Evolutionary conservation across 2,888 invertebrate species (phyloP).

Genomic region (Eilema sororculum): DNA sequence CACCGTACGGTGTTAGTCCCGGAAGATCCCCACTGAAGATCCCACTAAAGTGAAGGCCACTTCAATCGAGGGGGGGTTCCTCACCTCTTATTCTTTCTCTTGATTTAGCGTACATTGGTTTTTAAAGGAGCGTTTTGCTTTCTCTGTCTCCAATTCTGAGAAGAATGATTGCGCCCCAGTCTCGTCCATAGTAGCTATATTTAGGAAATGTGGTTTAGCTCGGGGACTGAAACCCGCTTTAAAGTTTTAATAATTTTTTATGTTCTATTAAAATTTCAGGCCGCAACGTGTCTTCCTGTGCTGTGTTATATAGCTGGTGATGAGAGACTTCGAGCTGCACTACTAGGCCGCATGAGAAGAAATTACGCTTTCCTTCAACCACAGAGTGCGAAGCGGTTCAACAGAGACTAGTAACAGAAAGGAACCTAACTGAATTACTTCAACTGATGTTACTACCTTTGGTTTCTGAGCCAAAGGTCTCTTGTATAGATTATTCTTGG

Average conservation of each 20-base stretch:
- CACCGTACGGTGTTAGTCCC: background rate
- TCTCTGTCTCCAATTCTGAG: no score
- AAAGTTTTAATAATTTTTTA: no score
- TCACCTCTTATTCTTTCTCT: background rate
- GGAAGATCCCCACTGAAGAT: no score
- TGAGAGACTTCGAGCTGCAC: constrained; percentile 80
- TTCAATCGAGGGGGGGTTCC: no score
- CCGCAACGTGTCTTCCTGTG: constrained; percentile 82
- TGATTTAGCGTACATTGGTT: background rate
- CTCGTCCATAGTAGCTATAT: no score
- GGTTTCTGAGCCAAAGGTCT: constrained; percentile 12
- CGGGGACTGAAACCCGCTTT: no score
- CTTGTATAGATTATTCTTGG: constrained; percentile 14
- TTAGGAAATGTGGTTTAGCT: no score
- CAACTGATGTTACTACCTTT: constrained; percentile 8
- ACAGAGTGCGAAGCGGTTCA: constrained; percentile 71
- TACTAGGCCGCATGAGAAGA: constrained; percentile 82
- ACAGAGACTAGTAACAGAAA: constrained; percentile 34
- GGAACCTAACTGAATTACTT: background rate
- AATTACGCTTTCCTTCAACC: constrained; percentile 81
- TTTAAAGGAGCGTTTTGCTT: no score
- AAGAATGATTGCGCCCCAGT: no score
- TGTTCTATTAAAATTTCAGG: constrained; percentile 62
- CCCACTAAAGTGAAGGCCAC: no score
- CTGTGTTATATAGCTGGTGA: constrained; percentile 80